Conservation (phyloP, 2,888 invertebrate species). For the Agrochola circellaris region DNA sequence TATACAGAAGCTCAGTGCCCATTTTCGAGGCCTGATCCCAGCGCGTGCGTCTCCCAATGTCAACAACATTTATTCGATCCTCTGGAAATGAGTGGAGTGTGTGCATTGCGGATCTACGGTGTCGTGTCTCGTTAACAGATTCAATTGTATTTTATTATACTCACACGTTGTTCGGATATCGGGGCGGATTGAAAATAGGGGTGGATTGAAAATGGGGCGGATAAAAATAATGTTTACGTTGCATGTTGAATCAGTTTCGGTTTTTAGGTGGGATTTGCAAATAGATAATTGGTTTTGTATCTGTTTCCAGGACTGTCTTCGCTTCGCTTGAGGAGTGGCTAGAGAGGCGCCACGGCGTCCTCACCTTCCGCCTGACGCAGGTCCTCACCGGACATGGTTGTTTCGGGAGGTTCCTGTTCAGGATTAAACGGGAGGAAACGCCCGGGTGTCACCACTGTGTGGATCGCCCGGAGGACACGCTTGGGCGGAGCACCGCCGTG, state of each 20-base stretch:
- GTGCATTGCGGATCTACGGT: conserved; percentile 70
- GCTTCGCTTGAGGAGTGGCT: too few species aligned
- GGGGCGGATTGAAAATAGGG: conserved; percentile 38
- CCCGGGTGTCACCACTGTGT: too few species aligned
- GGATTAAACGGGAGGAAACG: too few species aligned
- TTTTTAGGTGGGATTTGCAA: conserved; percentile 9
- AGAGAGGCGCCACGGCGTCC: too few species aligned
- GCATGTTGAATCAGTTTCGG: conserved; percentile 19
- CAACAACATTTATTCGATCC: conserved; percentile 72
- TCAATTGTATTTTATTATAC: conserved; percentile 76
- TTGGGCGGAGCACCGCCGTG: too few species aligned
- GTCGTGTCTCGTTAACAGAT: conserved; percentile 75
- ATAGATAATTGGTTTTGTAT: conserved; percentile 22
- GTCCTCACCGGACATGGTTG: too few species aligned
- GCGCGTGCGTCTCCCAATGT: conserved; percentile 69
- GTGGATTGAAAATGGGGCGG: conserved; percentile 38
- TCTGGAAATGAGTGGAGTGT: conserved; percentile 59
- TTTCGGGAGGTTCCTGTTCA: too few species aligned
- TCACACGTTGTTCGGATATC: conserved; percentile 41
- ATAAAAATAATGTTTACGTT: conserved; percentile 50
- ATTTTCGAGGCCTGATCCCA: conserved; percentile 61
- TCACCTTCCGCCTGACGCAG: too few species aligned
- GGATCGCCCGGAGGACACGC: too few species aligned
- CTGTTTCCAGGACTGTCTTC: not conserved
- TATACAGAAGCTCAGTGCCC: conserved; percentile 18